Evolutionary conservation across 37 sponge, comb jelly and placozoan genomes (phyloP), one percentile per base, ranked within the genome.

Genomic region (Theonella swinhoei): DNA sequence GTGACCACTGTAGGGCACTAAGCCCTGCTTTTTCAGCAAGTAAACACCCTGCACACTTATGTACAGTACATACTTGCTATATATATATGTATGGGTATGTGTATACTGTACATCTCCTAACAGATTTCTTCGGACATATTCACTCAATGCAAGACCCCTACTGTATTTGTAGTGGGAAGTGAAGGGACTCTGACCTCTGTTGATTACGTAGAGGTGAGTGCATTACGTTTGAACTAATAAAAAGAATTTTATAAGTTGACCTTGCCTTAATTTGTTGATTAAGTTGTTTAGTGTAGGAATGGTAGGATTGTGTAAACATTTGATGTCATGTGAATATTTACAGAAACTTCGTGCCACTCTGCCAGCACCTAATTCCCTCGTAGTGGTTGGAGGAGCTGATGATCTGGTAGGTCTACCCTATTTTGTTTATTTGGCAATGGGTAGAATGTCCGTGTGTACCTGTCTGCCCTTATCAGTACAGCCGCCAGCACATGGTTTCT

Each of bases 101-200:
- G n/a, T n/a, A n/a, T n/a, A n/a, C n/a, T n/a, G n/a, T n/a, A n/a
- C n/a, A n/a, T n/a, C n/a, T n/a, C n/a, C n/a, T n/a, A n/a, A 26
- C 39, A 91, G 91, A 23, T 93, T 2, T 67, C 83, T 20, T 73
- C 75, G 0, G 94, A 93, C 47, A 80, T 90, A 28, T 80, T 93
- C 61, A 75, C 43, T 9, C 58, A 64, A 9, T 89, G 90, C 71
- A 68, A 72, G 8, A 47, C 70, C 1, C 94, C 94, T 0, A 83
- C 83, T 29, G 17, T 86, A 26, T 89, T 89, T 79, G 76, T 78
- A 0, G 77, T 86, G 17, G 91, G 91, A 26, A 79, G 39, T 25
- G 79, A 73, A 28, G 39, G 64, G 4, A 38, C 11, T 3, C 32
- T 83, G 7, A 62, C 69, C 33, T 83, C 84, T 30, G 70, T 79